phyloP scores from a whole-genome alignment of 1,140 invertebrate genomes.

The Drosophila truncata region DNA sequence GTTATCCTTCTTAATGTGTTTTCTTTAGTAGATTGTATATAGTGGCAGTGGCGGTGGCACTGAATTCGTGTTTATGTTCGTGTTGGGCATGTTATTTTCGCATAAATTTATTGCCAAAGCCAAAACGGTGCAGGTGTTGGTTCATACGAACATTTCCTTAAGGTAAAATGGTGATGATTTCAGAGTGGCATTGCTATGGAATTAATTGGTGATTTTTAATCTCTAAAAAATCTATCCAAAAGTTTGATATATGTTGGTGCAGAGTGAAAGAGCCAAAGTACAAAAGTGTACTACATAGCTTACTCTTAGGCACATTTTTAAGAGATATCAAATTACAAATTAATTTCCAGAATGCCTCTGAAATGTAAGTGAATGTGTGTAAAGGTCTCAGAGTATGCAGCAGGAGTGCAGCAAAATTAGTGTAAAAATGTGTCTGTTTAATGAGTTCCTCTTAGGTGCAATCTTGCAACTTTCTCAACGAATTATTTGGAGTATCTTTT shows the following conservation, averaged over 20 bases:
- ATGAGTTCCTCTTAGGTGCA: conserved; percentile 34
- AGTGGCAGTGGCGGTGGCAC: conserved; percentile 10
- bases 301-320: background rate
- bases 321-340: background rate
- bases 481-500: conserved; percentile 7
- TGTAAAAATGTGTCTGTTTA: conserved; percentile 1
- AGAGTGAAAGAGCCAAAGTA: background rate
- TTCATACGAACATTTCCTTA: conserved; percentile 45
- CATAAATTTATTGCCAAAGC: conserved; percentile 78
- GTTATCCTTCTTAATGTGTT: conserved; percentile 43
- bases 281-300: background rate
- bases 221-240: background rate
- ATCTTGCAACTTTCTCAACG: conserved; percentile 19
- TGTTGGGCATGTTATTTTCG: conserved; percentile 68
- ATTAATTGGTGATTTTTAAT: background rate
- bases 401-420: conserved; percentile 19
- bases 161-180: conserved; percentile 17
- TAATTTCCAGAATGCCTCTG: background rate
- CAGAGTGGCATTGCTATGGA: background rate
- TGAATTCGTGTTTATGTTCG: conserved; percentile 44
- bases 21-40: conserved; percentile 25
- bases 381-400: conserved; percentile 24
- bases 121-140: conserved; percentile 66
- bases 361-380: conserved; percentile 18
- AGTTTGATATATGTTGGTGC: background rate